phyloP scores from a whole-genome alignment of 2,113 vertebrate species.

The Corythoichthys intestinalis region DNA sequence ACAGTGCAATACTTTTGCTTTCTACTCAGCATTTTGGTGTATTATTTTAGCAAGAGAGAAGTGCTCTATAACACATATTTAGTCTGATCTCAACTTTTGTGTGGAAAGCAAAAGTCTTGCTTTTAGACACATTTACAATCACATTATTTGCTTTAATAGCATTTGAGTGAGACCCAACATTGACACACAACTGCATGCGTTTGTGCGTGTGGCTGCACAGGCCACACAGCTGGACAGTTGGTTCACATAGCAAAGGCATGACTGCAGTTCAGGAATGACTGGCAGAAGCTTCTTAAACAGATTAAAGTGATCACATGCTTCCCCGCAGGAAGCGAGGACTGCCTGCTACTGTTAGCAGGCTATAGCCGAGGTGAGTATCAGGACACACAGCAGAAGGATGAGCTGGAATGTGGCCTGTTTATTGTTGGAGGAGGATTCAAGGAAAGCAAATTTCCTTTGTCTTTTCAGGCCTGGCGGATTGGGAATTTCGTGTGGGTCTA shows the following conservation, averaged over 20 bases:
- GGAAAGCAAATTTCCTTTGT: not conserved
- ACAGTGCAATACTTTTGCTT: no score
- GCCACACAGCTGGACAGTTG: not conserved
- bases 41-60: no score
- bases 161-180: not conserved
- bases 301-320: conserved; percentile 29
- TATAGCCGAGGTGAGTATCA: conserved; percentile 5
- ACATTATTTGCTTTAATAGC: no score
- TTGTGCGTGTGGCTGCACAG: not conserved
- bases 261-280: not conserved
- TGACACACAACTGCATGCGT: not conserved
- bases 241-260: not conserved
- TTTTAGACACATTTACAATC: no score
- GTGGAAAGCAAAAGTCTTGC: no score
- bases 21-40: no score
- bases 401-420: conserved; percentile 16
- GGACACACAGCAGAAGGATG: conserved; percentile 10
- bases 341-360: conserved; percentile 16
- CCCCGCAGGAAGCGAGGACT: conserved; percentile 5
- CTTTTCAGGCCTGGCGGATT: not conserved
- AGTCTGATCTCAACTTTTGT: no score
- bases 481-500: not conserved
- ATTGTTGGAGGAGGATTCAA: not conserved
- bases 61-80: no score
- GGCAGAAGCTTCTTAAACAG: conserved; percentile 24